Evolutionary conservation across 2,888 invertebrate species (phyloP), one percentile per base, ranked within the genome.

Genomic region (Drosophila rubida): DNA sequence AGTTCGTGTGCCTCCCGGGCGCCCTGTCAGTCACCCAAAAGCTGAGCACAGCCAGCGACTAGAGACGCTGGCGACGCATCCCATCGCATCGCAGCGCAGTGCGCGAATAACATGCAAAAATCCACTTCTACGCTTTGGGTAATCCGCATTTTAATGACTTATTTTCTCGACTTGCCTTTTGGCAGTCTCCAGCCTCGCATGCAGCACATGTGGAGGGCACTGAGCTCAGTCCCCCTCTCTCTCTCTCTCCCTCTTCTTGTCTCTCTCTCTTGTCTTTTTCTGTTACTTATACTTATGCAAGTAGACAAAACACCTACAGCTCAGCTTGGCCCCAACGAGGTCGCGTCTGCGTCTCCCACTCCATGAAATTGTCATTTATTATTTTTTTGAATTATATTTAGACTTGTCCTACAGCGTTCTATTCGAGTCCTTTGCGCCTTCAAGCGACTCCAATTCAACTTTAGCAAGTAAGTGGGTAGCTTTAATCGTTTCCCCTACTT

Each of bases 61-160:
- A 37, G 35, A 37, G 35, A 37, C 35, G 13, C 35, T 35, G 32
- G 55, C 58, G 44, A 39, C 13, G 11, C 81, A 50, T 64, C 69
- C 72, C 81, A 67, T 65, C 69, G 65, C 75, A 71, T 75, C 39
- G 75, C 71, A 51, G 64, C 69, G 76, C 81, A 69, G 66, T 69
- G 66, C 78, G 70, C 75, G 75, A 76, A 83, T 77, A 71, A 76
- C 76, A 83, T 84, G 82, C 87, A 87, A 81, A 80, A 83, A 87
- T 84, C 81, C 82, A 76, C 82, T 83, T 87, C 87, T 69, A 78
- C 82, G 81, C 81, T 76, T 76, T 72, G 78, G 82, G 87, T 87
- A 84, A 84, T 84, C 85, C 84, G 86, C 85, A 87, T 87, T 84
- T 84, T 84, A 84, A 84, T 84, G 84, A 84, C 84, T 84, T 84